Percentiles rank a stretch among this genome's conserved stretches.
These are phyloP conservation scores for Bicyclus anynana DNA, from an alignment of 1,140 invertebrate genomes.

Conservation along the genomic window DNA sequence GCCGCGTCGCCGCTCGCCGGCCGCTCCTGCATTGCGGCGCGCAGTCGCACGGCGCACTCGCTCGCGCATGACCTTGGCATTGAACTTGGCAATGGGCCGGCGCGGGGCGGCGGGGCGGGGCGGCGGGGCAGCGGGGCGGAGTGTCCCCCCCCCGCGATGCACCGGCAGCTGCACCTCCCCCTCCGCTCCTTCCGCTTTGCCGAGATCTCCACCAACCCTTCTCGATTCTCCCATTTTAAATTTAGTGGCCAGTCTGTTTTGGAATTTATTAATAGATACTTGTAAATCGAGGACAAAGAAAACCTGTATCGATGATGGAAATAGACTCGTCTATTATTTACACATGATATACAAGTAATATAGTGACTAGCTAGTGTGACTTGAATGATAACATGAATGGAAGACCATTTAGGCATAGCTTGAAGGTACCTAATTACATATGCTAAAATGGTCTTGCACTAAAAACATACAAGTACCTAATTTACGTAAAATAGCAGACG, in stretches of 20 bases:
- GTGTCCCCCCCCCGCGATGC: constrained; percentile 49
- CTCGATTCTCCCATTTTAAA: constrained; percentile 33
- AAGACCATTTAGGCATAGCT: no score
- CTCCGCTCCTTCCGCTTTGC: constrained; percentile 49
- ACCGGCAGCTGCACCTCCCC: constrained; percentile 65
- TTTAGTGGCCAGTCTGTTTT: constrained; percentile 12
- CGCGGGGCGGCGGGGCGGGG: constrained; percentile 36
- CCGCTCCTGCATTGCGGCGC: constrained; percentile 77
- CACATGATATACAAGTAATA: no score
- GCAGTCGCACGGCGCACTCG: constrained; percentile 76
- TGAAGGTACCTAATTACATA: no score
- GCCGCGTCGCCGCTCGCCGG: constrained; percentile 63
- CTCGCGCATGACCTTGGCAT: constrained; percentile 78
- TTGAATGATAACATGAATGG: no score
- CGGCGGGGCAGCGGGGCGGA: constrained; percentile 36
- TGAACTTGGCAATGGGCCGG: constrained; percentile 77
- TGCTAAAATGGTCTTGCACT: no score
- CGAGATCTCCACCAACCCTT: constrained; percentile 40
- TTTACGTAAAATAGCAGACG: no score
- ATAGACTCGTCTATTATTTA: no score
- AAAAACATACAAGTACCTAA: no score
- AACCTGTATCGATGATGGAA: no score
- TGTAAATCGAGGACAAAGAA: no score
- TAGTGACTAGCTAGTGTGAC: no score
- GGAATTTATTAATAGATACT: constrained; percentile 16